A percentile compares a stretch with the other conserved stretches of the same genome.
These are phyloP conservation scores for Urophycis tenuis DNA, from an alignment of 2,797 vertebrate genomes.

Conservation along the genomic window DNA sequence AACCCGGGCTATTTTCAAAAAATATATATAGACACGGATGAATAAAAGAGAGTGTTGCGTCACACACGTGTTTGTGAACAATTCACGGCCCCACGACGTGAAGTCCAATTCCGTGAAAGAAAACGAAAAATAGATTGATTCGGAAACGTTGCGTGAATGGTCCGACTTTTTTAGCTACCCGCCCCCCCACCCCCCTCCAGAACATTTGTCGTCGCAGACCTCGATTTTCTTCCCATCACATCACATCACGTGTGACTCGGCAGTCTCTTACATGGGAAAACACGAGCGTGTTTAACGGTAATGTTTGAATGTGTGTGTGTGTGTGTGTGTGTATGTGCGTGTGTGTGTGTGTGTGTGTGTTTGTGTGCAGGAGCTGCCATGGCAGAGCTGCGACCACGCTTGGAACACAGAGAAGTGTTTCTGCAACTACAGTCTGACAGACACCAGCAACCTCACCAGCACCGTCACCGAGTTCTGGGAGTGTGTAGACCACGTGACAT, in stretches of 20 bases:
- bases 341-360: neutral
- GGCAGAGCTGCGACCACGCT: conserved; percentile 82
- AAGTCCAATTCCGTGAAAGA: no score
- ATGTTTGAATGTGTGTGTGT: no score
- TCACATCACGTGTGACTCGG: neutral
- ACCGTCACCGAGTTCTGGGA: conserved; percentile 92
- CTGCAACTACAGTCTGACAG: conserved; percentile 82
- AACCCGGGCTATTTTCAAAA: no score
- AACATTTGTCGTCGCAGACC: no score
- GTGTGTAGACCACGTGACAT: conserved; percentile 61
- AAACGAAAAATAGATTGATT: neutral
- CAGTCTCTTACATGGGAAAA: neutral
- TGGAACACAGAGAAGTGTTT: conserved; percentile 89
- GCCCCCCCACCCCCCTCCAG: no score
- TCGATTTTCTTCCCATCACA: neutral
- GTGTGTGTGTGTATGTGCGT: neutral
- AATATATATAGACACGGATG: no score
- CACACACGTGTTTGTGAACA: no score
- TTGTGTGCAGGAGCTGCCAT: conserved; percentile 75
- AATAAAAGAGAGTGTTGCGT: neutral
- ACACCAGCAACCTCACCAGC: conserved; percentile 86
- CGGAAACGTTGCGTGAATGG: no score
- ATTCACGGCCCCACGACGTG: no score
- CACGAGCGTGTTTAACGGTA: no score
- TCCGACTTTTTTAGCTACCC: no score